These are phyloP conservation scores for Caradrina clavipalpis DNA, from an alignment of 2,888 invertebrate genomes.

Conservation along the genomic window DNA sequence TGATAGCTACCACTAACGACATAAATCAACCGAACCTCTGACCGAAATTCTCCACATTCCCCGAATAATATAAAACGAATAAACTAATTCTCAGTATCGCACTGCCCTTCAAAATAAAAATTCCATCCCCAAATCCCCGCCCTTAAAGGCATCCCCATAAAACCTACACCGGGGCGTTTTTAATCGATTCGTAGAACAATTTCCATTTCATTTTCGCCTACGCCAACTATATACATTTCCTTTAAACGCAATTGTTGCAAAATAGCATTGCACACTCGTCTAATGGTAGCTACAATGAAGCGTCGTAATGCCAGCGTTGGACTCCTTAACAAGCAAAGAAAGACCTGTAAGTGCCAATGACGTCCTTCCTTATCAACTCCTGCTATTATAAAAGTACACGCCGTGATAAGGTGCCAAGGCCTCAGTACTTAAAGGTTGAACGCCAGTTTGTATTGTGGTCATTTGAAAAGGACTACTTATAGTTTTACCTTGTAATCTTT, in stretches of 20 bases:
- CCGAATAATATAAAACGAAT: neutral
- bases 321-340: slow-evolving; percentile 44
- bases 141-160: neutral
- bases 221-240: too few species aligned
- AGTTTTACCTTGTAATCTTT: neutral
- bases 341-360: slow-evolving; percentile 36
- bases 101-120: neutral
- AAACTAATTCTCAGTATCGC: too few species aligned
- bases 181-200: neutral
- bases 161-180: too few species aligned
- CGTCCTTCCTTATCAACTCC: slow-evolving; percentile 36
- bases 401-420: slow-evolving; percentile 7
- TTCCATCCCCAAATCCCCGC: too few species aligned
- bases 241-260: slow-evolving; percentile 34
- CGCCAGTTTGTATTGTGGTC: neutral
- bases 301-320: slow-evolving; percentile 29
- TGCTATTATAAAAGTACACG: slow-evolving; percentile 2
- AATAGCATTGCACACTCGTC: slow-evolving; percentile 25
- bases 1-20: too few species aligned
- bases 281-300: slow-evolving; percentile 30
- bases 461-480: too few species aligned
- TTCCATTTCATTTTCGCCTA: too few species aligned
- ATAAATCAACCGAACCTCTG: too few species aligned
- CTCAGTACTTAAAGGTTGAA: neutral
- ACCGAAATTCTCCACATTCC: too few species aligned